phyloP scores from a whole-genome alignment of 2,888 invertebrate genomes.

The Drosophila melanosoma region DNA sequence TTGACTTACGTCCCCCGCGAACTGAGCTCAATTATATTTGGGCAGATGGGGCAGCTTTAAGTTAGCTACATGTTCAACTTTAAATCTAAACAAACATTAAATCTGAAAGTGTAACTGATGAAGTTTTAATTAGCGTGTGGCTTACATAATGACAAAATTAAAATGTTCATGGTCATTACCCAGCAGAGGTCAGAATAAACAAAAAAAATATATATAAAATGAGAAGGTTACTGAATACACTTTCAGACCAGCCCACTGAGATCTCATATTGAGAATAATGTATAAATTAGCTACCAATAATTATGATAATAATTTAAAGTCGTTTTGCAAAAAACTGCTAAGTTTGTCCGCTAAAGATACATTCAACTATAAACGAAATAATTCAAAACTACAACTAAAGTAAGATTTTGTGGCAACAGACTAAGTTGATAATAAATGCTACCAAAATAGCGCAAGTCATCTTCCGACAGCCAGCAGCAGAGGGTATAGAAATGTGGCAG shows the following conservation, averaged over 20 bases:
- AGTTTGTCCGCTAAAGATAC: background rate
- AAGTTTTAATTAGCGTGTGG: conserved; percentile 63
- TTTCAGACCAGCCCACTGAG: background rate
- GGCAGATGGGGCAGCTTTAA: conserved; percentile 35
- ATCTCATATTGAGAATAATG: background rate
- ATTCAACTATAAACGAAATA: background rate
- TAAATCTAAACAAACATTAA: conserved; percentile 48
- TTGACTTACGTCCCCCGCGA: background rate
- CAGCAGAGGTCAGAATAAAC: conserved; percentile 14
- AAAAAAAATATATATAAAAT: background rate
- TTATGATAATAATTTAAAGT: background rate
- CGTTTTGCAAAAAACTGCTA: background rate
- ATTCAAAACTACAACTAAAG: background rate
- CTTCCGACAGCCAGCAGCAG: background rate
- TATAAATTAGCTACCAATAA: background rate
- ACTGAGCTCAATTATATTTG: conserved; percentile 17
- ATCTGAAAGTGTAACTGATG: conserved; percentile 56
- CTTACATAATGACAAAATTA: conserved; percentile 28
- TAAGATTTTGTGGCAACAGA: background rate
- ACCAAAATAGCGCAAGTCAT: background rate
- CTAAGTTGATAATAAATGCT: background rate
- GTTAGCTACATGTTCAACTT: conserved; percentile 41
- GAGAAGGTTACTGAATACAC: background rate
- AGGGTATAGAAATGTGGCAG: conserved; percentile 26
- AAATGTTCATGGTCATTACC: conserved; percentile 2